Percentiles rank a stretch among this genome's conserved stretches.
Conservation (phyloP, 2,888 invertebrate species). For the Chrysolina oricalcia region DNA sequence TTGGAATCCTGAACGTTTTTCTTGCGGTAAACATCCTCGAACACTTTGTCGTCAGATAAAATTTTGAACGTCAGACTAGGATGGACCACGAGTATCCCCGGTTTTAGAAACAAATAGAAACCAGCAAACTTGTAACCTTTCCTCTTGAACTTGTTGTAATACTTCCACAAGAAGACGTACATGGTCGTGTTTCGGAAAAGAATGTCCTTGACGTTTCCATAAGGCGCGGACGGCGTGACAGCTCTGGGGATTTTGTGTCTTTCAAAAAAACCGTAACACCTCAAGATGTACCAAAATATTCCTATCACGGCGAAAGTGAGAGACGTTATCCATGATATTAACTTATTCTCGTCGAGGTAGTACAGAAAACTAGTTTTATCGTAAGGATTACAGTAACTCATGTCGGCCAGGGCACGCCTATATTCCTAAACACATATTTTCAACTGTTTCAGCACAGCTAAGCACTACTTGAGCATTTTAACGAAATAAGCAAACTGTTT, state of each 20-base stretch:
- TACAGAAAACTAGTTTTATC: constrained; percentile 38
- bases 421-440: constrained; percentile 9
- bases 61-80: constrained; percentile 45
- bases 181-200: constrained; percentile 49
- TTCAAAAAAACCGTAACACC: constrained; percentile 53
- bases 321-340: constrained; percentile 47
- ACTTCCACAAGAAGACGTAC: constrained; percentile 56
- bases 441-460: background rate
- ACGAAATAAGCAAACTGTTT: background rate
- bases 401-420: constrained; percentile 19
- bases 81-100: constrained; percentile 50
- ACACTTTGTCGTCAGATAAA: constrained; percentile 37
- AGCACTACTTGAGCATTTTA: constrained; percentile 11
- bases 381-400: constrained; percentile 36
- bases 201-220: constrained; percentile 58
- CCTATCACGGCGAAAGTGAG: constrained; percentile 49
- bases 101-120: constrained; percentile 57
- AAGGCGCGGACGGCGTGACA: constrained; percentile 53
- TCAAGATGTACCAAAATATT: constrained; percentile 49
- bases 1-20: constrained; percentile 25
- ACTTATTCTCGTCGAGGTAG: constrained; percentile 47
- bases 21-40: constrained; percentile 24
- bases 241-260: constrained; percentile 47
- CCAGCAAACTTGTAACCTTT: constrained; percentile 55
- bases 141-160: constrained; percentile 57